Conservation (phyloP, 1,140 invertebrate species). For the Papilio aristodemus region DNA sequence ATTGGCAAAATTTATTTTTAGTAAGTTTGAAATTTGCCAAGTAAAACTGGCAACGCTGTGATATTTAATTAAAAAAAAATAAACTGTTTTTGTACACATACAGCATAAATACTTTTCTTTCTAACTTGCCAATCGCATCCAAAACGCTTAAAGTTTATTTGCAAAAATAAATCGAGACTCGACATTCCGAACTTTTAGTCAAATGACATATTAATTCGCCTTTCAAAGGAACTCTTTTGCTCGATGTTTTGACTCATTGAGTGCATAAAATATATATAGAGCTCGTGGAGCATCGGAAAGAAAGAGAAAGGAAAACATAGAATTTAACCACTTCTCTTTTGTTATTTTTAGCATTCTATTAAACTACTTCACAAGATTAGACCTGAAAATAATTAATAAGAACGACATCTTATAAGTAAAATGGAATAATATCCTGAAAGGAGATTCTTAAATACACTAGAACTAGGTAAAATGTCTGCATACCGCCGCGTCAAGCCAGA, state of each 20-base stretch:
- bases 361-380: too few species aligned
- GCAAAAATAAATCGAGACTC: conserved; percentile 9
- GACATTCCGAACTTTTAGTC: background rate
- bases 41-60: background rate
- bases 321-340: too few species aligned
- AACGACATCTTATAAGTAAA: too few species aligned
- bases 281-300: too few species aligned
- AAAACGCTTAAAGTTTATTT: background rate
- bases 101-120: background rate
- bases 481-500: too few species aligned
- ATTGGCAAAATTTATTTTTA: too few species aligned
- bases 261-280: background rate
- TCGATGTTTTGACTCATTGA: background rate
- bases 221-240: conserved; percentile 3
- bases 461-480: too few species aligned
- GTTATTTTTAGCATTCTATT: too few species aligned
- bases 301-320: background rate
- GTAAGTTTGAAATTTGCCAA: background rate
- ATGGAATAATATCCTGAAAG: too few species aligned
- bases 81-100: background rate
- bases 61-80: background rate
- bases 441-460: too few species aligned
- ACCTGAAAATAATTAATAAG: too few species aligned
- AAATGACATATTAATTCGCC: background rate
- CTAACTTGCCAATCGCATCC: background rate